phyloP scores from a whole-genome alignment of 2,888 invertebrate species.

The Parascotia fuliginaria region DNA sequence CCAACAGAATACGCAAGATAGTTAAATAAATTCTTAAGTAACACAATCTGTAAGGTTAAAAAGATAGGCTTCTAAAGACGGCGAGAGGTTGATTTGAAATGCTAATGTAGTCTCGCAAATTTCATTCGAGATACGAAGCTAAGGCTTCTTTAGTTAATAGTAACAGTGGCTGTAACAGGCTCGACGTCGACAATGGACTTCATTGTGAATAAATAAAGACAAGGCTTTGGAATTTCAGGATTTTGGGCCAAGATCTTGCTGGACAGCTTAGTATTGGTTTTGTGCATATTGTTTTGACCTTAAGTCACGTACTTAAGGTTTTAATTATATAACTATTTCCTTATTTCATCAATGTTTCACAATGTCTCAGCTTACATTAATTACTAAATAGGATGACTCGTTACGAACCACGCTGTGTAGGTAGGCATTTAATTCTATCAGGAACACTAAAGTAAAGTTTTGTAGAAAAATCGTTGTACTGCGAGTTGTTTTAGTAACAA shows the following conservation, averaged over 20 bases:
- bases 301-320: too few species aligned
- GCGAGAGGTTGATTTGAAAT: constrained; percentile 57
- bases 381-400: too few species aligned
- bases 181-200: constrained; percentile 42
- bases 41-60: constrained; percentile 47
- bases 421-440: too few species aligned
- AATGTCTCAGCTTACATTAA: too few species aligned
- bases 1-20: constrained; percentile 31
- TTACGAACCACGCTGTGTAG: too few species aligned
- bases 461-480: too few species aligned
- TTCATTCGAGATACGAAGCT: constrained; percentile 58
- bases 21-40: constrained; percentile 38
- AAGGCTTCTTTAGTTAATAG: constrained; percentile 54
- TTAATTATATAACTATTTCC: too few species aligned
- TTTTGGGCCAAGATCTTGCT: constrained; percentile 18
- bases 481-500: too few species aligned
- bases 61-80: constrained; percentile 47
- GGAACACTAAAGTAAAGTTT: too few species aligned
- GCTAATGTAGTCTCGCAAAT: constrained; percentile 59
- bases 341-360: too few species aligned
- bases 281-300: background rate
- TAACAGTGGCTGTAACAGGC: constrained; percentile 44
- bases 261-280: constrained; percentile 23
- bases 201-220: constrained; percentile 49
- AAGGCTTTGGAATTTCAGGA: constrained; percentile 31